Conservation (phyloP, 2,797 vertebrate species). For the Nannoperca australis region DNA sequence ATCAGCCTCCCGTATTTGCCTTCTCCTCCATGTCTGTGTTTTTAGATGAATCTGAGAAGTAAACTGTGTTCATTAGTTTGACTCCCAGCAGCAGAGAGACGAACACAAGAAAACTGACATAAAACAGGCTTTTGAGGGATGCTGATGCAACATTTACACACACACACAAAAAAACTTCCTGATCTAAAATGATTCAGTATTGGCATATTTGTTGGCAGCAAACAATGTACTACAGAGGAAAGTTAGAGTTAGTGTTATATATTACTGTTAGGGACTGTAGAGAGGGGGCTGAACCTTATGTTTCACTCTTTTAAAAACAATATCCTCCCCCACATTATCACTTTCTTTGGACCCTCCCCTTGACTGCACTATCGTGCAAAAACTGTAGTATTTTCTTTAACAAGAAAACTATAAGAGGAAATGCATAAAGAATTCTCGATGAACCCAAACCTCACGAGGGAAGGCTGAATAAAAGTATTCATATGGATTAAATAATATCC, state of each 20-base stretch:
- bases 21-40: slow-evolving; percentile 61
- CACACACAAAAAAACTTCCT: neutral
- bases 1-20: slow-evolving; percentile 16
- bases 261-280: too few species aligned
- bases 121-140: neutral
- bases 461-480: neutral
- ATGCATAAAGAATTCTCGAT: too few species aligned
- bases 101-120: neutral
- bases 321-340: too few species aligned
- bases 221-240: too few species aligned
- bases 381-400: too few species aligned
- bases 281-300: too few species aligned
- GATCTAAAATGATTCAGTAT: neutral
- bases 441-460: neutral
- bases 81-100: neutral
- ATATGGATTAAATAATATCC: neutral
- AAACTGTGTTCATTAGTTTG: neutral
- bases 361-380: too few species aligned
- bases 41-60: slow-evolving; percentile 61
- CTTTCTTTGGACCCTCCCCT: too few species aligned
- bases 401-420: too few species aligned
- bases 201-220: too few species aligned
- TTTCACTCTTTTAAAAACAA: too few species aligned
- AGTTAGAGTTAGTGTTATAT: too few species aligned
- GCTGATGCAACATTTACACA: neutral